phyloP scores from a whole-genome alignment of 2,113 vertebrate species.

The Pangasianodon gigas region DNA sequence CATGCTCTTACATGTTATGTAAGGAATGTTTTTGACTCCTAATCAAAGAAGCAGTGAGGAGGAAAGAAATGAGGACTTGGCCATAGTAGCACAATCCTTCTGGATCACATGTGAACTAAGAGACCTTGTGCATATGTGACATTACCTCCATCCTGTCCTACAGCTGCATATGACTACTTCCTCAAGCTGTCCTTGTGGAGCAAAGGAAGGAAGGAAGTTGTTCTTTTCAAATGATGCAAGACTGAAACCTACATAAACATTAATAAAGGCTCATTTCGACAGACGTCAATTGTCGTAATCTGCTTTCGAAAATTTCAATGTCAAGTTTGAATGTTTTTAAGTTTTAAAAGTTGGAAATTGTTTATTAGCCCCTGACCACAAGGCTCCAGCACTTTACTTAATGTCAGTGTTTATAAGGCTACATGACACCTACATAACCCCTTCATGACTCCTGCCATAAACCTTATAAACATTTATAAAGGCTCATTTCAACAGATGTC shows the following conservation, averaged over 20 bases:
- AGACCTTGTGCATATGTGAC: not conserved
- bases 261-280: not conserved
- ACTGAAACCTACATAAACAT: not conserved
- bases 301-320: not conserved
- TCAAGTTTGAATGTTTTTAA: not conserved
- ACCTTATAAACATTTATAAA: not conserved
- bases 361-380: not conserved
- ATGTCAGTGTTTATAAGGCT: not conserved
- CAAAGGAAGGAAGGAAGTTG: not conserved
- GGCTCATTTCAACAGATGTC: not conserved
- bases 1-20: not conserved
- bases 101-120: not conserved
- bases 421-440: not conserved
- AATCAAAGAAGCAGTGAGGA: not conserved
- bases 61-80: not conserved
- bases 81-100: not conserved
- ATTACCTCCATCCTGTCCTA: constrained; percentile 21
- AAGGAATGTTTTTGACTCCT: not conserved
- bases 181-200: constrained; percentile 11
- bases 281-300: not conserved
- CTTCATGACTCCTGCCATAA: not conserved
- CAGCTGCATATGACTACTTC: constrained; percentile 39
- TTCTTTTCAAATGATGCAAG: not conserved
- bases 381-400: not conserved
- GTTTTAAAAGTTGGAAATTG: not conserved